Evolutionary conservation across 2,888 invertebrate genomes (phyloP).

Genomic region (Campaea margaritaria): DNA sequence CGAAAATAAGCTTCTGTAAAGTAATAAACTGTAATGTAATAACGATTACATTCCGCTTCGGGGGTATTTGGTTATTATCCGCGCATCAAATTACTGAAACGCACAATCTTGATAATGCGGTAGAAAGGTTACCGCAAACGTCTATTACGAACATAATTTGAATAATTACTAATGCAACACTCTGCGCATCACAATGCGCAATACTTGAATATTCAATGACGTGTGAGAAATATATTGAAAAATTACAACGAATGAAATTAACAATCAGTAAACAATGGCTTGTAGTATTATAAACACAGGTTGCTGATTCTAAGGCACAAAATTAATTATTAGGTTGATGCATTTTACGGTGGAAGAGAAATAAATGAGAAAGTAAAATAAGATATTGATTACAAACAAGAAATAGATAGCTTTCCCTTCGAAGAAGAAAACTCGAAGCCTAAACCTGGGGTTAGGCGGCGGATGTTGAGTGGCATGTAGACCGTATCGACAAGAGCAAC

Average conservation of each 20-base stretch:
- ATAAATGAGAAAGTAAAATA: constrained; percentile 30
- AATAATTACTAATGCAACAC: constrained; percentile 69
- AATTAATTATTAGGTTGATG: background rate
- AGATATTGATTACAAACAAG: constrained; percentile 48
- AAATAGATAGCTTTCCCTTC: constrained; percentile 56
- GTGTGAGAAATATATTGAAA: constrained; percentile 70
- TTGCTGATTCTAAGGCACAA: constrained; percentile 37
- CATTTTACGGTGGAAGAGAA: constrained; percentile 1
- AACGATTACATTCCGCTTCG: constrained; percentile 20
- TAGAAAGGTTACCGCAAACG: constrained; percentile 56
- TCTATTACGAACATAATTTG: constrained; percentile 64
- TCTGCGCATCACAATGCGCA: constrained; percentile 55
- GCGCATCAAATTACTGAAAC: constrained; percentile 39
- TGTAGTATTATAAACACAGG: constrained; percentile 43
- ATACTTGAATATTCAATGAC: constrained; percentile 67
- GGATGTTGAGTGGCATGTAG: constrained; percentile 75
- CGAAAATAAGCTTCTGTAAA: constrained; percentile 16
- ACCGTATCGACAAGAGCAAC: constrained; percentile 78
- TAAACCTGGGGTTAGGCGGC: constrained; percentile 70
- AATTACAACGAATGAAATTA: constrained; percentile 50
- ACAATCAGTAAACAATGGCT: constrained; percentile 38
- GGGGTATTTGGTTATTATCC: constrained; percentile 35
- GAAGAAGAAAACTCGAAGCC: constrained; percentile 59
- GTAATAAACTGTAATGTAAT: constrained; percentile 9
- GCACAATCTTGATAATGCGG: constrained; percentile 56